Percentiles rank a stretch among this genome's conserved stretches.
Evolutionary conservation across 2,888 invertebrate species (phyloP).

Genomic region (Ennomos erosarius): DNA sequence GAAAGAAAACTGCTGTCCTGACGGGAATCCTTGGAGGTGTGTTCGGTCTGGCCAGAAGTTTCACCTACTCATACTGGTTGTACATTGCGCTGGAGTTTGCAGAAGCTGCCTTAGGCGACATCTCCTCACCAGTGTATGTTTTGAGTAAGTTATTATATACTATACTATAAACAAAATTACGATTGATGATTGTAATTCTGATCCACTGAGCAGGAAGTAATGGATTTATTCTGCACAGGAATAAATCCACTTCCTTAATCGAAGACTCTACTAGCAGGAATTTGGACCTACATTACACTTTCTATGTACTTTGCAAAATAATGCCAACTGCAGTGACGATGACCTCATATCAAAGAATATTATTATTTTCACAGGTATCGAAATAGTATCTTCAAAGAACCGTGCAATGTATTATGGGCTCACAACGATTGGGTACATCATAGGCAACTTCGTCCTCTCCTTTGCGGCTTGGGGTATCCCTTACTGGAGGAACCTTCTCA

Average conservation of each 20-base stretch:
- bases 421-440: conserved; percentile 52
- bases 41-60: conserved; percentile 62
- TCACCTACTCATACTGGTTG: conserved; percentile 63
- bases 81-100: conserved; percentile 64
- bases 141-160: conserved; percentile 64
- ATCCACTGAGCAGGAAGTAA: no score
- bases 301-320: no score
- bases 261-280: no score
- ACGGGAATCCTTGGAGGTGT: conserved; percentile 64
- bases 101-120: conserved; percentile 68
- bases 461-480: conserved; percentile 70
- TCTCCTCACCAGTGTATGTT: conserved; percentile 66
- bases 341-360: no score
- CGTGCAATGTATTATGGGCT: conserved; percentile 59
- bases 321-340: no score
- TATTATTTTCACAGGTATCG: conserved; percentile 59
- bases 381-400: conserved; percentile 62
- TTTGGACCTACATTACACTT: no score
- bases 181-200: no score
- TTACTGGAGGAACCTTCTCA: conserved; percentile 88
- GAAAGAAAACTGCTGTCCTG: conserved; percentile 56
- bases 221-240: no score
- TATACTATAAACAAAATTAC: no score
- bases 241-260: no score
- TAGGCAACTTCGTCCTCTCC: conserved; percentile 56